These are phyloP conservation scores for Trichogramma pretiosum DNA, from an alignment of 1,140 invertebrate genomes.

Conservation along the genomic window DNA sequence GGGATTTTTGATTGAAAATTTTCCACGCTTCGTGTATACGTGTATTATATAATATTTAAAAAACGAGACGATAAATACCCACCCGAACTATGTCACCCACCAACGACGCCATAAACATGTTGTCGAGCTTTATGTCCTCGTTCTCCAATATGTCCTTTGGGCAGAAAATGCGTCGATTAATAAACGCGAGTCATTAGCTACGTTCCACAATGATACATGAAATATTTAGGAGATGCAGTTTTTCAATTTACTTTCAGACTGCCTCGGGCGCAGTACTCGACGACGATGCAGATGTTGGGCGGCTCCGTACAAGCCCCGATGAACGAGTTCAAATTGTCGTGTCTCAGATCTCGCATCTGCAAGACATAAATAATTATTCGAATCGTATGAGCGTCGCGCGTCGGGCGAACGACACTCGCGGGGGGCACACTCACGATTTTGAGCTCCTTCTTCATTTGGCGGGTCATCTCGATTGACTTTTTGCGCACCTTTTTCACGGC, in stretches of 20 bases:
- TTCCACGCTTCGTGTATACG: too few species aligned
- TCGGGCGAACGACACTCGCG: too few species aligned
- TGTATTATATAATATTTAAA: too few species aligned
- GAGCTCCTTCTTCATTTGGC: conserved; percentile 90
- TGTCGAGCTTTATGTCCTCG: conserved; percentile 81
- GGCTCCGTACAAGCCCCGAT: conserved; percentile 89
- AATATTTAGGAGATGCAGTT: too few species aligned
- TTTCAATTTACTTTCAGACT: conserved; percentile 83
- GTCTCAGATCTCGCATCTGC: conserved; percentile 80
- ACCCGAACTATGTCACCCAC: conserved; percentile 81
- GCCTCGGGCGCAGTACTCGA: conserved; percentile 93
- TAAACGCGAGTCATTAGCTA: too few species aligned
- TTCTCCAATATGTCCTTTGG: conserved; percentile 90
- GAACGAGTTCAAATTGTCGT: conserved; percentile 95
- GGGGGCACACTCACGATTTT: conserved; percentile 80
- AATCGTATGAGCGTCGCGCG: too few species aligned
- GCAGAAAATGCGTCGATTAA: conserved; percentile 34
- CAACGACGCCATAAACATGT: conserved; percentile 84
- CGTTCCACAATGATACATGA: too few species aligned
- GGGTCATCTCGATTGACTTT: conserved; percentile 79
- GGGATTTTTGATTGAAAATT: too few species aligned
- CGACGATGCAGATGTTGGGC: conserved; percentile 75
- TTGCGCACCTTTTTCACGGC: conserved; percentile 79
- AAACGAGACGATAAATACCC: too few species aligned
- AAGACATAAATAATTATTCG: too few species aligned